A percentile compares a stretch with the other conserved stretches of the same genome.
phyloP scores from a whole-genome alignment of 2,888 invertebrate genomes.

The Spisula subtruncata region DNA sequence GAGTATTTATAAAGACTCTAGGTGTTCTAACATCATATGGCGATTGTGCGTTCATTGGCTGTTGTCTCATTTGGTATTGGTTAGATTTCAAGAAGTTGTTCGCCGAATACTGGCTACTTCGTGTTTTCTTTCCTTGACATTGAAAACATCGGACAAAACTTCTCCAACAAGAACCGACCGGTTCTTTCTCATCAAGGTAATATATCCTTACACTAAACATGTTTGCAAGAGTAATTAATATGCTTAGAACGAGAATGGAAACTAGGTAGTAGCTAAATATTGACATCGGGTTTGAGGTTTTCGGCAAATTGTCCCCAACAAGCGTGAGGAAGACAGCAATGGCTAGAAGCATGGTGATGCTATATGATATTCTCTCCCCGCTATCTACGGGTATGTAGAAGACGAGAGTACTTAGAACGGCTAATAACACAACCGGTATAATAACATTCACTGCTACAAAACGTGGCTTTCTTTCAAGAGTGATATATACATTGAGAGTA shows the following conservation, averaged over 20 bases:
- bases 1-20: too few species aligned
- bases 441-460: slow-evolving; percentile 71
- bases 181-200: not conserved
- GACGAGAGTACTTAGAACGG: slow-evolving; percentile 64
- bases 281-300: slow-evolving; percentile 69
- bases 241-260: not conserved
- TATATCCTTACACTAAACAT: not conserved
- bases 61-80: too few species aligned
- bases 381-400: slow-evolving; percentile 69
- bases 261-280: slow-evolving; percentile 48
- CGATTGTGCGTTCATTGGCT: not conserved
- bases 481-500: not conserved
- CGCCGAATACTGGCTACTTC: not conserved
- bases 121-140: not conserved
- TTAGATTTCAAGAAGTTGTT: not conserved
- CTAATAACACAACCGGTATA: slow-evolving; percentile 70
- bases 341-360: slow-evolving; percentile 70
- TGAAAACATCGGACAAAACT: not conserved
- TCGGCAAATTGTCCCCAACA: slow-evolving; percentile 69
- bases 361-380: slow-evolving; percentile 70
- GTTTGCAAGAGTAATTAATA: not conserved
- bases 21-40: too few species aligned
- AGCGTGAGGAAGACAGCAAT: slow-evolving; percentile 73
- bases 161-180: not conserved
- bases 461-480: slow-evolving; percentile 60